Base-by-base conservation (phyloP, 2,888 invertebrate species). In the Acanthacorydalis orientalis region DNA sequence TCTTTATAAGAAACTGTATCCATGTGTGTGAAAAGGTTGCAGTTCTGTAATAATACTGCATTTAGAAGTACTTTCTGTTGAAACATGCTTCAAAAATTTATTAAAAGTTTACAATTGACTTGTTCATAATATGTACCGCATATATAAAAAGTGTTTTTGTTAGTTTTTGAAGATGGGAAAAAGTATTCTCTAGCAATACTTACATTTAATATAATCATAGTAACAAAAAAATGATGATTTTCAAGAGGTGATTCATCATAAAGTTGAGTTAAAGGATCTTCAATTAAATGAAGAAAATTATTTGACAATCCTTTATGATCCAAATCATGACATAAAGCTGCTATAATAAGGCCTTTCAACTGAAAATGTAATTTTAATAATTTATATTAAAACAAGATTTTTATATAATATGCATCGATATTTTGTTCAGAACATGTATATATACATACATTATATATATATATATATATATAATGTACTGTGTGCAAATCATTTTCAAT, bases 281-380 rank as follows among this genome's bases (percentile, higher is more conserved):
- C 70, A 51, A 68, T 66, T 9, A 74, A 60, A 48, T 69, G 59
- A 4, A 78, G 61, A 60, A 70, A 78, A 58, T 74, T 77, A 58
- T 78, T 78, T 52, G 77, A 78, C 56, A 63, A 69, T 1, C 78
- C 79, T 0, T 70, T 72, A 56, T 78, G 78, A 61, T 78, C 78
- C 43, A 77, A 53, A 59, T 79, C 78, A 56, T 79, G 79, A 57
- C 75, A 73, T 1, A 78, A 56, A 0, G 75, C 72, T 0, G 74
- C 67, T 37, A 77, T 57, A 63, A 78, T 65, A 32, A 79, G 60
- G 0, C 70, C 71, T 50, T 69, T 66, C 1, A 66, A 64, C 76
- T 77, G 51, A 47, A 58, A 57, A 48, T 14, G 49, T 40, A 23
- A 23, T 23, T 23, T 23, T 6, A 23, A 6, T 23, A 23, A 23